phyloP scores from a whole-genome alignment of 2,888 invertebrate species.

The Tachina lurida region DNA sequence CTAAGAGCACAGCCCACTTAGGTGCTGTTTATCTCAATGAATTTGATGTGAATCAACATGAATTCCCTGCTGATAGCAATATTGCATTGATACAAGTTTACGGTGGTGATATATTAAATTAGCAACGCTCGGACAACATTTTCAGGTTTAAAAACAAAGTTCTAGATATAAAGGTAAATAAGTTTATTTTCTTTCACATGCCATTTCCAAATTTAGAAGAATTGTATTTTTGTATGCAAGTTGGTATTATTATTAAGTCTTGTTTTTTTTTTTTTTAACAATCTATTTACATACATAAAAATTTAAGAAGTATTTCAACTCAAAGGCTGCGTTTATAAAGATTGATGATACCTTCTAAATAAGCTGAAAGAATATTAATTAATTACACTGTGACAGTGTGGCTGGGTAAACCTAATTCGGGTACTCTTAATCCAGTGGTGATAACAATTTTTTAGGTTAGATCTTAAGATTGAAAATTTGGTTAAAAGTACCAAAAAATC shows the following conservation, averaged over 20 bases:
- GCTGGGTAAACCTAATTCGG: too few species aligned
- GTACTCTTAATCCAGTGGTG: too few species aligned
- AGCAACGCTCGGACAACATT: not conserved
- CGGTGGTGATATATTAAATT: constrained; percentile 71
- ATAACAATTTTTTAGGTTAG: too few species aligned
- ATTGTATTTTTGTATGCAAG: not conserved
- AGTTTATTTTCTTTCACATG: not conserved
- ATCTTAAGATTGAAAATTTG: too few species aligned
- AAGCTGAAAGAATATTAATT: too few species aligned
- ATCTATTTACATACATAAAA: not conserved
- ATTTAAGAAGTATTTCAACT: not conserved
- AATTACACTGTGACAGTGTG: too few species aligned
- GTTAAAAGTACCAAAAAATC: too few species aligned
- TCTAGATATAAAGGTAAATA: not conserved
- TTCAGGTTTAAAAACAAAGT: not conserved
- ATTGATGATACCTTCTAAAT: too few species aligned
- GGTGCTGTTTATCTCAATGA: constrained; percentile 78
- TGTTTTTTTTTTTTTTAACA: not conserved
- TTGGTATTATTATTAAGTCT: too few species aligned
- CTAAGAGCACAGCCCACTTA: constrained; percentile 74
- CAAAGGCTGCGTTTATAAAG: too few species aligned
- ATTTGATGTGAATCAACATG: constrained; percentile 68
- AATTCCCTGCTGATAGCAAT: constrained; percentile 73
- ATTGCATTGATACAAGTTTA: constrained; percentile 68
- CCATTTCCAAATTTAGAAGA: constrained; percentile 2